Conservation (phyloP, 2,113 vertebrate genomes). For the Chlorodrepanis virens region DNA sequence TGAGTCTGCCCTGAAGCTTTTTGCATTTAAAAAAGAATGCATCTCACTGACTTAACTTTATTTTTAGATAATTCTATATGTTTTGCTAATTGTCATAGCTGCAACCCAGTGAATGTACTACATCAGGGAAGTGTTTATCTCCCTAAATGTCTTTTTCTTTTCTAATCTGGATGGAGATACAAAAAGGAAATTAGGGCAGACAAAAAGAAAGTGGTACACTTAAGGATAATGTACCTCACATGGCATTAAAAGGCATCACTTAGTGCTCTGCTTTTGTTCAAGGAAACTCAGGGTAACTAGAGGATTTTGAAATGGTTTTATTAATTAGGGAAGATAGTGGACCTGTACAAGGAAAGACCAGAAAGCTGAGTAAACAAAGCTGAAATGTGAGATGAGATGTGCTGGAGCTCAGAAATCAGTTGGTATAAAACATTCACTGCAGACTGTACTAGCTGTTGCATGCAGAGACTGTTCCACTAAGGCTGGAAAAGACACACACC, state of each 20-base stretch:
- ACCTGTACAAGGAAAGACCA: neutral
- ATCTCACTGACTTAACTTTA: neutral
- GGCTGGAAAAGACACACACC: neutral
- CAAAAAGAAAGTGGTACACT: neutral
- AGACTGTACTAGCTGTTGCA: neutral
- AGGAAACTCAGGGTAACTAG: neutral
- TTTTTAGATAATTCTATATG: neutral
- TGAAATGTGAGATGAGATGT: neutral
- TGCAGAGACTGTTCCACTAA: neutral
- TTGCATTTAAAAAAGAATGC: neutral
- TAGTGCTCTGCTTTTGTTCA: neutral
- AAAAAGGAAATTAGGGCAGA: constrained; percentile 2
- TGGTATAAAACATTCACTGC: neutral
- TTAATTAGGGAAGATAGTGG: neutral
- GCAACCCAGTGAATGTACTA: neutral
- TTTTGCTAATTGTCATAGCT: constrained; percentile 26
- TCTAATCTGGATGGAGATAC: neutral
- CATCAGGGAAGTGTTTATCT: neutral
- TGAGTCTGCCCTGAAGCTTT: neutral
- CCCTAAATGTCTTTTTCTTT: neutral
- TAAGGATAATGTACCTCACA: neutral
- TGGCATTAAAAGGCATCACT: neutral
- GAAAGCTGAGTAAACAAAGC: neutral
- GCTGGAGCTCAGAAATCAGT: neutral
- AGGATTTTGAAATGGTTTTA: neutral